Conservation (phyloP, 53 echinoderm and acorn worm genomes). For the Luidia sarsii region DNA sequence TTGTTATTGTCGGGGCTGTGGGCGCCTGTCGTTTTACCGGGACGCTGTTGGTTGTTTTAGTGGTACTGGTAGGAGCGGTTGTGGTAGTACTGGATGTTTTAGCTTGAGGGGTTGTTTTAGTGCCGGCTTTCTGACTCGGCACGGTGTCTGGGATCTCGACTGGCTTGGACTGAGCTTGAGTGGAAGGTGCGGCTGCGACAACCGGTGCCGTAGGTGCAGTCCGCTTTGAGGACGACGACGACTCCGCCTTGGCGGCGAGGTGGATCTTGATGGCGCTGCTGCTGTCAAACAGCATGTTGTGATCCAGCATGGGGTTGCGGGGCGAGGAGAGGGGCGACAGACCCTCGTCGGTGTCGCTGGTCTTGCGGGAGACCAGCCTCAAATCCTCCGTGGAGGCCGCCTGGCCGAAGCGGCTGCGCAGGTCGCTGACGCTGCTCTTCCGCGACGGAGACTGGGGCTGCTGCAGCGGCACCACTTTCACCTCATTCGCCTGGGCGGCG, state of each 20-base stretch:
- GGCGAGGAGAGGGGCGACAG: slow-evolving; percentile 23
- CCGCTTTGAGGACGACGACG: neutral
- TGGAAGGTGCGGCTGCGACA: slow-evolving; percentile 1
- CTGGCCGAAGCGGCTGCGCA: slow-evolving; percentile 39
- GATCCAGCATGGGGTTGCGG: slow-evolving; percentile 22
- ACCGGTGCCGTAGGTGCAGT: slow-evolving; percentile 12
- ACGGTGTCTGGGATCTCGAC: neutral
- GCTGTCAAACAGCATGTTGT: slow-evolving; percentile 4
- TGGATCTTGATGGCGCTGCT: slow-evolving; percentile 1
- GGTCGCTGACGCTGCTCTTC: slow-evolving; percentile 48
- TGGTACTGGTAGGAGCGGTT: no score
- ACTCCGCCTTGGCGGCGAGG: neutral
- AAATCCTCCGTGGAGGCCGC: slow-evolving; percentile 46
- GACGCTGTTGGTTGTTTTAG: no score
- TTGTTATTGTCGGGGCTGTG: slow-evolving; percentile 10
- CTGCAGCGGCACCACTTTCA: slow-evolving; percentile 1
- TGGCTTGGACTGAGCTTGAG: slow-evolving; percentile 14
- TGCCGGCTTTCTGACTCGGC: neutral
- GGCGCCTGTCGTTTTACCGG: slow-evolving; percentile 38
- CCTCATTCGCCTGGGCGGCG: slow-evolving; percentile 27
- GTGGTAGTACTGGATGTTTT: no score
- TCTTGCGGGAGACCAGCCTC: slow-evolving; percentile 8
- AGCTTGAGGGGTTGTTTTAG: no score
- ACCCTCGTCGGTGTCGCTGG: neutral
- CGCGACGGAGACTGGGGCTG: neutral